Evolutionary conservation across 1,140 invertebrate genomes (phyloP).

Genomic region (Psix sp.): DNA sequence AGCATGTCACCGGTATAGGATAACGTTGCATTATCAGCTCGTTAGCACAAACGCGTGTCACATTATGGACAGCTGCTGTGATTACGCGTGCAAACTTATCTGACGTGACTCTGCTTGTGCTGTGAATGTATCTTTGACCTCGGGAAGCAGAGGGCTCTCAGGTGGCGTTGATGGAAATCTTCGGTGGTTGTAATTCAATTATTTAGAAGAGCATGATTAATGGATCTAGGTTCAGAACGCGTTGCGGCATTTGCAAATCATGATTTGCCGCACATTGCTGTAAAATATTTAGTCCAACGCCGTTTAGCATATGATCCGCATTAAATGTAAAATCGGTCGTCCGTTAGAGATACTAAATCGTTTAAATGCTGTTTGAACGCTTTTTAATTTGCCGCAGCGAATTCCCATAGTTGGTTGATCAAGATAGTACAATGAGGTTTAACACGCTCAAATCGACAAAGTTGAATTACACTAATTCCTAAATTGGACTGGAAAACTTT

Average conservation of each 20-base stretch:
- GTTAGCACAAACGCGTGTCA: conserved; percentile 19
- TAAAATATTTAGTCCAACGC: no score
- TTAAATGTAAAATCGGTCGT: no score
- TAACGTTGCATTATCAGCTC: conserved; percentile 18
- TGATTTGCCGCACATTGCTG: no score
- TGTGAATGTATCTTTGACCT: conserved; percentile 29
- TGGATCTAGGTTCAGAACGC: conserved; percentile 10
- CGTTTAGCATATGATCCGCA: no score
- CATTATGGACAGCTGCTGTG: conserved; percentile 23
- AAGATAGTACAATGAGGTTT: conserved; percentile 23
- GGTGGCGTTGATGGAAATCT: conserved; percentile 35
- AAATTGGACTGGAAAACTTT: conserved; percentile 26
- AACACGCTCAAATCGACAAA: conserved; percentile 12
- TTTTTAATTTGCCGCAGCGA: no score
- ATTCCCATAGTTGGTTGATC: conserved; percentile 1
- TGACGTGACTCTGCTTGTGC: conserved; percentile 10
- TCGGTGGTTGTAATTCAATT: conserved; percentile 33
- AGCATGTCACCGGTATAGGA: not conserved
- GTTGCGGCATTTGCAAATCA: conserved; percentile 9
- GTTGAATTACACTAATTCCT: conserved; percentile 21
- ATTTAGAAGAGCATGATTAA: conserved; percentile 32
- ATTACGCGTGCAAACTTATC: conserved; percentile 20
- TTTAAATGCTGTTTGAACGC: no score
- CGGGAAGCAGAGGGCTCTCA: conserved; percentile 5
- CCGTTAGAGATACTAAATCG: no score